Evolutionary conservation across 2,797 vertebrate species (phyloP), one percentile per base, ranked within the genome.

Genomic region (Cossypha niveicapilla): DNA sequence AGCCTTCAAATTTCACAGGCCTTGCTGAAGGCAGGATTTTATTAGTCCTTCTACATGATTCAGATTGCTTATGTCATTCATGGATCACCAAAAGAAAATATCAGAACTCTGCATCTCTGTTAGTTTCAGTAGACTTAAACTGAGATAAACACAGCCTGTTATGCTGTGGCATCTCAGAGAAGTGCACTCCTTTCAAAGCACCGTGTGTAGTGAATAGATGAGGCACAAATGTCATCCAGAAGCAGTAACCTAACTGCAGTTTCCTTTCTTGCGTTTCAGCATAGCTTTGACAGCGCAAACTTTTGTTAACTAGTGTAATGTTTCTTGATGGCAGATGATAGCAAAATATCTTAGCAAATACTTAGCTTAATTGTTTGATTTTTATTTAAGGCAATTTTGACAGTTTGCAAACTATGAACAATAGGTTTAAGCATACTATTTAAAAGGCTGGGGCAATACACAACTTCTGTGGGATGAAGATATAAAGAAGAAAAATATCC

Each of bases 151-250:
- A 44, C 16, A 68, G 41, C 27, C n/a, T 61, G n/a, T 45, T 86
- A 28, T 4, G 18, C 65, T 18, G n/a, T 5, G 28, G 21, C 15
- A n/a, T 56, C 51, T 87, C 57, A 32, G 45, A 61, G 53, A 71
- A 65, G 15, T 3, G n/a, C 24, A 39, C 41, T 39, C 11, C 6
- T 72, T 58, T 50, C 23, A 45, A 84, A 62, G 41, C 42, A 7
- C 15, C 9, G 10, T 0, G 0, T 23, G 34, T 5, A 18, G 28
- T 9, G 25, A 23, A 22, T 9, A 18, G n/a, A 35, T 78, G 30
- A 57, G 53, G 42, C 62, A 56, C 48, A 48, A 57, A 75, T 13
- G 24, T 18, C 30, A 18, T 24, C 12, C 16, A 25, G 34, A 45
- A 50, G 21, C 3, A 11, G 28, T 18, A 79, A 53, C 25, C 10